Evolutionary conservation across 2,113 vertebrate species (phyloP).

Genomic region (Sylvietta virens): DNA sequence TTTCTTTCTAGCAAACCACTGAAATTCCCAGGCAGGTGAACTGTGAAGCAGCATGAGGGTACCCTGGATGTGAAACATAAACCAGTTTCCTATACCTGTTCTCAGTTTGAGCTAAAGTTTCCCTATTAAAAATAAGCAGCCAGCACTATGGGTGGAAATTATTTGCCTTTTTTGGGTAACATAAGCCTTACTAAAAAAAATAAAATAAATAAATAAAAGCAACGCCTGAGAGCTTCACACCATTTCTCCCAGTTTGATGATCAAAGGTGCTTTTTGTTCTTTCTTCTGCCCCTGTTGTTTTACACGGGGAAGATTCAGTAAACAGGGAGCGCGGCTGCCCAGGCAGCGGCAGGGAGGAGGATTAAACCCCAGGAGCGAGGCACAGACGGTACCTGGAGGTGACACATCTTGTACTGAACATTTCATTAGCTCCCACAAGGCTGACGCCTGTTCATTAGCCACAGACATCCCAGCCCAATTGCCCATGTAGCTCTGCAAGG

Average conservation of each 20-base stretch:
- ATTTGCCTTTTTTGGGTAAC: not conserved
- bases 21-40: not conserved
- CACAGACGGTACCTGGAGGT: conserved; percentile 31
- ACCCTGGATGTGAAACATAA: not conserved
- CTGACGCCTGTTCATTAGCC: conserved; percentile 9
- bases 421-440: conserved; percentile 41
- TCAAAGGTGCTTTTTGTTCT: not conserved
- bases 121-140: not conserved
- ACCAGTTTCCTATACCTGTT: not conserved
- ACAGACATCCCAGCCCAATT: conserved; percentile 10
- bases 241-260: not conserved
- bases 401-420: not conserved
- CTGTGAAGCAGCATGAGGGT: not conserved
- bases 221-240: not conserved
- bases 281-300: not conserved
- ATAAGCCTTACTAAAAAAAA: not conserved
- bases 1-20: not conserved
- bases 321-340: not conserved
- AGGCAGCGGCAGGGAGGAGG: not conserved
- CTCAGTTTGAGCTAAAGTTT: not conserved
- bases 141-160: not conserved
- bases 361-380: not conserved
- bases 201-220: not conserved
- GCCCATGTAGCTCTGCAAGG: conserved; percentile 24
- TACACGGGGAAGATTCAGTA: not conserved